Evolutionary conservation across 1,140 invertebrate species (phyloP), one percentile per base, ranked within the genome.

Genomic region (Lutraria rhynchaena): DNA sequence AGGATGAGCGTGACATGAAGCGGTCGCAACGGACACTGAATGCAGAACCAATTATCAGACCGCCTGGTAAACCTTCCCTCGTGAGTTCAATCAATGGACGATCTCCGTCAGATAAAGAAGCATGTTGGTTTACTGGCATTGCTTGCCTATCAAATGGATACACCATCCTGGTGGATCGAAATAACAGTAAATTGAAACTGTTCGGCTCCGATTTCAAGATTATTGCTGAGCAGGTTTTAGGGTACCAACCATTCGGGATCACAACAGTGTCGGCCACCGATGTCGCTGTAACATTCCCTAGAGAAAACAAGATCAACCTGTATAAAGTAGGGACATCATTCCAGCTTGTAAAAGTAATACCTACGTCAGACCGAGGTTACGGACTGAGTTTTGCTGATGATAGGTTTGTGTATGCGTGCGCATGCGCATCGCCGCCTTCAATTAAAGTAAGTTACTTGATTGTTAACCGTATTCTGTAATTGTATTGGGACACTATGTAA

Each of bases 61-160:
- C 37, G 5, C 37, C 37, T 7, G 37, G 57, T n/a, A 77, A 41
- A 53, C 46, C 61, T 24, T 46, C 24, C 17, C 11, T 58, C 17
- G 60, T 49, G 31, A 60, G 63, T 22, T 4, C 41, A 0, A 57
- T 29, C 3, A 58, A 46, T 24, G 49, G n/a, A 0, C 1, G 44
- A 9, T 53, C 69, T 9, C 3, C 67, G 11, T 31, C 67, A 22
- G 78, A 81, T 33, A 73, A 27, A 27, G 78, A 81, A 33, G 22
- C 31, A 4, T 81, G 69, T 27, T 81, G 78, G 78, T 81, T 81
- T 55, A 81, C 78, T 4, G 78, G 78, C 9, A 55, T 73, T 19
- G 29, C 49, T 11, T 81, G 27, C 22, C 33, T 74, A n/a, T 49
- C 78, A 29, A 70, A 65, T 22, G 69, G 49, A 4, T 37, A 61